Evolutionary conservation across 1,140 invertebrate genomes (phyloP).

Genomic region (Meloidogyne hapla): DNA sequence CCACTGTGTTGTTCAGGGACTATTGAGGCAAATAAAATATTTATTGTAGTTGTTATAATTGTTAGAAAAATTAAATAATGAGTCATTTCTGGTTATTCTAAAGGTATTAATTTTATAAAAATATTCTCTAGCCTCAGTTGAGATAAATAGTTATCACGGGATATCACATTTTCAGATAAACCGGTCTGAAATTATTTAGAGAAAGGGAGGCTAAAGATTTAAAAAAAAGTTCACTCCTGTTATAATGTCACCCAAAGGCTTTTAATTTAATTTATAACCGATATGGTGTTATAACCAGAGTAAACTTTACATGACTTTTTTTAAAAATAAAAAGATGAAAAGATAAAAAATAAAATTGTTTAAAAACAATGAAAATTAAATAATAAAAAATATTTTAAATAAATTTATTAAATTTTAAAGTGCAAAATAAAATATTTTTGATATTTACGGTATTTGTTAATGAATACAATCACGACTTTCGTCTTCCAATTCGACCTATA

Average conservation of each 20-base stretch:
- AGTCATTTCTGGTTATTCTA: neutral
- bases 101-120: too few relatives aligned
- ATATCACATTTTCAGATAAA: too few relatives aligned
- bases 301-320: too few relatives aligned
- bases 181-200: too few relatives aligned
- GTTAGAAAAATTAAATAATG: constrained; percentile 24
- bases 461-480: constrained; percentile 54
- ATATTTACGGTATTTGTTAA: constrained; percentile 12
- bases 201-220: too few relatives aligned
- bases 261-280: too few relatives aligned
- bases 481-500: constrained; percentile 53
- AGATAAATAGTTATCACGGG: too few relatives aligned
- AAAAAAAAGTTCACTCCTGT: too few relatives aligned
- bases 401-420: constrained; percentile 9
- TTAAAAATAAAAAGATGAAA: neutral
- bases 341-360: neutral
- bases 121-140: too few relatives aligned
- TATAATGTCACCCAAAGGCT: too few relatives aligned
- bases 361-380: neutral
- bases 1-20: constrained; percentile 55
- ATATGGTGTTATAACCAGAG: too few relatives aligned
- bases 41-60: constrained; percentile 4
- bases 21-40: constrained; percentile 31
- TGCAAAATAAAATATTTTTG: constrained; percentile 1
- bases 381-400: neutral